Base-by-base conservation (phyloP, 1,140 invertebrate species). In the Phthorimaea operculella region DNA sequence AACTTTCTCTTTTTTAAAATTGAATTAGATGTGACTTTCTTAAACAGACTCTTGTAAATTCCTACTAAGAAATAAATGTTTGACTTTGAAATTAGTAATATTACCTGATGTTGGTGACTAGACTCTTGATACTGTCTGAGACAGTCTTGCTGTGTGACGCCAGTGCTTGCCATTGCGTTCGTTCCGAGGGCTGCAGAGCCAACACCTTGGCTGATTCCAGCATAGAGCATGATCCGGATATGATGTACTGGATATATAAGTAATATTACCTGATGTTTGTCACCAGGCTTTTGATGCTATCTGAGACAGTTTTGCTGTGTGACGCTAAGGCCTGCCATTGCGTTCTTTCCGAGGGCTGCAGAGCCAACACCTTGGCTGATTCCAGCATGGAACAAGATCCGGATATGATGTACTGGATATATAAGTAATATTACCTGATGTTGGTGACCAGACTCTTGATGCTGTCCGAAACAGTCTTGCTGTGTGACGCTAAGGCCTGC, bases 111-210 rank as follows among this genome's bases (percentile, higher is more conserved):
- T 28, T 28, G 21, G 21, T 28, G 21, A 28, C 21, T 1, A 99
- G 87, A 11, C 92, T 90, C 81, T 99, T 99, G 63, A 99, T 98
- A 0, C 96, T 95, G 74, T 99, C 97, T 12, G 96, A 98, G 0
- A 99, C 96, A 64, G 91, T 93, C 79, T 97, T 98, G 68, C 96
- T 98, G 79, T 98, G 95, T 66, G 91, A 92, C 0, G 97, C 96
- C 51, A 99, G 89, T 44, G 93, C 87, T 74, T 98, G 96, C 96
- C 98, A 99, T 4, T 94, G 95, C 2, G 93, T 90, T 0, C 96
- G 94, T 87, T 99, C 97, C 62, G 93, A 92, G 0, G 96, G 95
- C 57, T 94, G 92, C 0, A 97, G 89, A 2, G 95, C 95, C 18
- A 99, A 84, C 54, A 91, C 93, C 76, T 97, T 97, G 0, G 97